Base-by-base conservation (phyloP, 2,888 invertebrate species). In the Adelphocoris suturalis region DNA sequence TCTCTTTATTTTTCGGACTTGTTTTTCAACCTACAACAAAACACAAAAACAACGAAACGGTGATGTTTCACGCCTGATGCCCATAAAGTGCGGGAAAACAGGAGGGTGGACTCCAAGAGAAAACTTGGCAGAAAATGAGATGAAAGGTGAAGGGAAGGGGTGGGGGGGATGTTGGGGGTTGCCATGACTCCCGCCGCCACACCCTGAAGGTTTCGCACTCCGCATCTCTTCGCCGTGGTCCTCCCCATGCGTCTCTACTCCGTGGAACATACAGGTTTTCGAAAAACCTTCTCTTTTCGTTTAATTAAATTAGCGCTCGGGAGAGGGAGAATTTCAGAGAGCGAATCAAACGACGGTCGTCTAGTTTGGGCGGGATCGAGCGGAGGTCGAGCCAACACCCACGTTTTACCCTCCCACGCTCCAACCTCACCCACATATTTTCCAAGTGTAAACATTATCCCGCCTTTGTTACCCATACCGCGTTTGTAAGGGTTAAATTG, bases 181-280 rank as follows among this genome's bases (percentile, higher is more conserved):
- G 78, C 46, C 19, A 80, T 80, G 78, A 19, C 19, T 46, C 78
- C 78, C 78, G 78, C 78, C 78, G 78, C 78, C 78, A 80, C 78
- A 47, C 78, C 78, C 37, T 13, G 78, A 16, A 47, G 47, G 78
- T 23, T 68, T 12, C n/a, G 19, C 68, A 19, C 68, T 23, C 12
- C 68, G 0, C 13, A 16, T 68, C 23, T 68, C n/a, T 57, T 13
- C 68, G 12, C 23, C 27, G 27, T 23, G 23, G 23, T 52, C 14
- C 52, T 37, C 68, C 19, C 19, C 68, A 68, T 68, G 68, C 19
- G 16, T 52, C 52, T 52, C 52, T 37, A 37, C 37, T 52, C 16
- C 52, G 52, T 3, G 52, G 52, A 14, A 37, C 52, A 52, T 16
- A 16, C 52, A 16, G 52, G 52, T 52, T 52, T 68, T 68, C 9